Base-by-base conservation (phyloP, 35 echinoderm and acorn worm species). In the Strongylocentrotus purpuratus region DNA sequence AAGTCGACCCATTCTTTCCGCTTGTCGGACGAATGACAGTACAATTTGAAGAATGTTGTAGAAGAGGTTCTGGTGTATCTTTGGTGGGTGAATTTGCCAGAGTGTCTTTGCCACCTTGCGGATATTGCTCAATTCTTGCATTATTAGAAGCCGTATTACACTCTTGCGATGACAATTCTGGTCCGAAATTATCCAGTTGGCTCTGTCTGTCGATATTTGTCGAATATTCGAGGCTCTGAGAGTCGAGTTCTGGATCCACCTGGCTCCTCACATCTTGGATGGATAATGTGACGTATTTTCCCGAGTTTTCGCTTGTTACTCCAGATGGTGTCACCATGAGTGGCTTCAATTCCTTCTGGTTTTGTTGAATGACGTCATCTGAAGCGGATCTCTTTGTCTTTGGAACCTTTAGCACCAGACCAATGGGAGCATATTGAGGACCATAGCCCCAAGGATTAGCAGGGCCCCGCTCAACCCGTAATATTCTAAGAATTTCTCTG, bases 391-490 rank as follows among this genome's bases (percentile, higher is more conserved):
- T 46, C 32, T 18, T 45, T 33, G 33, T 89, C 31, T 33, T 89
- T 46, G 33, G 32, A 17, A 25, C 33, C 87, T 32, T 48, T 5
- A 93, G 31, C 48, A 58, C 46, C 91, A 55, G 48, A 6, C 91
- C 91, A 31, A 93, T 58, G 15, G 91, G 10, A 93, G n/a, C 48
- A 93, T 93, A n/a, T 93, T 47, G 4, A 93, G 47, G 31, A 93
- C 46, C 17, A 93, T 4, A 22, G 47, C 91, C 13, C 91, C 91
- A 4, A 93, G 14, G 2, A 93, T 13, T 1, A 93, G n/a, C 25
- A 93, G 48, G 14, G 91, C 17, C 31, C 91, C 91, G 46, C 91
- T 48, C 22, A 93, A 47, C 28, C 91, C 91, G 48, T 93, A 93
- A 32, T 31, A 10, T 93, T 93, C 91, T 4, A 93, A 33, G 0